Base-by-base conservation (phyloP, 2,888 invertebrate species). In the Epiblema foenella region DNA sequence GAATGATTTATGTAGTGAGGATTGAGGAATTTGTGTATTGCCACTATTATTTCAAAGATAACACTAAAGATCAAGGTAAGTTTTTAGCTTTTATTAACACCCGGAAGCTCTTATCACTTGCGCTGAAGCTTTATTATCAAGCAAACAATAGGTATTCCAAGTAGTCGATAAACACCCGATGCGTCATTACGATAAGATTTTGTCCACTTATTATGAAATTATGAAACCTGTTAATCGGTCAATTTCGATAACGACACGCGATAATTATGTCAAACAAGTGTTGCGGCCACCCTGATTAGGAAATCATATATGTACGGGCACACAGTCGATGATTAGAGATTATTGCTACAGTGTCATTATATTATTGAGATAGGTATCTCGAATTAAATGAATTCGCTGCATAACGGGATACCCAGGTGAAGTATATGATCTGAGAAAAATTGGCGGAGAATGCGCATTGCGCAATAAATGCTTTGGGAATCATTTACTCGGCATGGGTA, bases 41-140 rank as follows among this genome's bases (percentile, higher is more conserved):
- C 24, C 24, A 3, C 24, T 24, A 24, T 24, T 24, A 33, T 46
- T 46, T 1, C 46, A 46, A 46, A 46, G n/a, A 46, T 5, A n/a
- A n/a, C 46, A 8, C 7, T 33, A 33, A 46, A 46, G 46, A 46
- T 7, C 7, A n/a, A 46, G 46, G n/a, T 46, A n/a, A n/a, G 8
- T n/a, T 46, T n/a, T n/a, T 8, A 39, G 12, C 5, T 20, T 15
- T 20, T 15, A n/a, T 18, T 51, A 51, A 18, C 29, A 15, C 0
- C 52, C 54, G 64, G 39, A 52, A 65, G 24, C 46, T 60, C 70
- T 72, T 59, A 15, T 75, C 4, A 12, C 65, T 77, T 81, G 59
- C 10, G 57, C 78, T 79, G 75, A 51, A 69, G 39, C 2, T 24
- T 37, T n/a, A 39, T 60, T 68, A 68, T 68, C 68, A 60, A 59